Evolutionary conservation across 2,113 vertebrate species (phyloP).

Genomic region (Phylloscopus trochilus): DNA sequence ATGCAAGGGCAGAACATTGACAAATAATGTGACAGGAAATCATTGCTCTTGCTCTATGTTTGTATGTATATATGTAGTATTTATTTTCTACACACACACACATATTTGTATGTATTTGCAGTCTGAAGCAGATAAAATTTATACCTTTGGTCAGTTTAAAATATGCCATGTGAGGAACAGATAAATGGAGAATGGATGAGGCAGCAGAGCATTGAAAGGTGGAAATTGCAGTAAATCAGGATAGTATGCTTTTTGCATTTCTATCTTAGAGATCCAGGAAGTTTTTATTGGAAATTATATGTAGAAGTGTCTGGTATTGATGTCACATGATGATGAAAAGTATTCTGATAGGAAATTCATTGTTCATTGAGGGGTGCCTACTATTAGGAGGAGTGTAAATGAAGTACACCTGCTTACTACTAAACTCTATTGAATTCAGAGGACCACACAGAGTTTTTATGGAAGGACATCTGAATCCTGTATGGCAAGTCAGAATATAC

Average conservation of each 20-base stretch:
- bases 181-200: background rate
- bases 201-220: rapidly evolving
- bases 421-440: background rate
- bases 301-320: background rate
- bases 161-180: background rate
- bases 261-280: background rate
- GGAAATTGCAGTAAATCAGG: background rate
- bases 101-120: background rate
- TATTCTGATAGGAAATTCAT: background rate
- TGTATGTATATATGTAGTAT: rapidly evolving
- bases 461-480: background rate
- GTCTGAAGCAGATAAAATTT: background rate
- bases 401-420: background rate
- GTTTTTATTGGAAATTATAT: background rate
- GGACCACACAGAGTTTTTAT: background rate
- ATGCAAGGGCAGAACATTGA: background rate
- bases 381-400: background rate
- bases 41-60: background rate
- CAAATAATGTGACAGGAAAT: background rate
- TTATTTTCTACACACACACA: background rate
- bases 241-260: background rate
- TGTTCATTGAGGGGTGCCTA: background rate
- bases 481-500: background rate
- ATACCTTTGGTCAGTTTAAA: background rate
- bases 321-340: too few species aligned